Conservation (phyloP, 2,888 invertebrate species). For the Lepidonotus clava region DNA sequence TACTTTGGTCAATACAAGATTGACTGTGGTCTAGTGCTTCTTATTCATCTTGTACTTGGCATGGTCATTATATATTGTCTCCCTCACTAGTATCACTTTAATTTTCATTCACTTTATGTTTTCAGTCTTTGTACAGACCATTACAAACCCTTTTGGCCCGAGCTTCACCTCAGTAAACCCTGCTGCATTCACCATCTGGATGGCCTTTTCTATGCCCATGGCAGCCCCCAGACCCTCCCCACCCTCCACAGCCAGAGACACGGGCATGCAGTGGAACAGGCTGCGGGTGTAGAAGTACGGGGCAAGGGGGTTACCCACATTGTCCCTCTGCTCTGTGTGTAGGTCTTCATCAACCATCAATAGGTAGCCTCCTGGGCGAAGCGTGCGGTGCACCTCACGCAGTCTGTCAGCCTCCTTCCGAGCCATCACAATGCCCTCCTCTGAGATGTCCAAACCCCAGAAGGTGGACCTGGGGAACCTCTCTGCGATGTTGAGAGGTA, state of each 20-base stretch:
- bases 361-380: slow-evolving; percentile 15
- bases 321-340: background rate
- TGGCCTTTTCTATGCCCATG: slow-evolving; percentile 45
- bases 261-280: slow-evolving; percentile 56
- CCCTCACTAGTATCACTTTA: too few relatives aligned
- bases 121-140: background rate
- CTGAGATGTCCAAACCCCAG: slow-evolving; percentile 51
- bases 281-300: background rate
- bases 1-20: too few relatives aligned
- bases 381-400: slow-evolving; percentile 21
- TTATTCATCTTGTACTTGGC: too few relatives aligned
- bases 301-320: slow-evolving; percentile 11
- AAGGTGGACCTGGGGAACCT: slow-evolving; percentile 50
- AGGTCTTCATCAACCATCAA: slow-evolving; percentile 15
- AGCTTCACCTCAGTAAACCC: slow-evolving; percentile 22
- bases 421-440: slow-evolving; percentile 49
- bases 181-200: slow-evolving; percentile 9
- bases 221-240: slow-evolving; percentile 42
- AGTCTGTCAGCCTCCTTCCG: too few relatives aligned
- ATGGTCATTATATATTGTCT: too few relatives aligned
- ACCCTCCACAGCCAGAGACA: slow-evolving; percentile 28
- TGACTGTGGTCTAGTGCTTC: too few relatives aligned
- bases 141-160: background rate
- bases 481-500: slow-evolving; percentile 15
- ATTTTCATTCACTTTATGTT: background rate